Evolutionary conservation across 1,140 invertebrate species (phyloP), one percentile per base, ranked within the genome.

Genomic region (Apis florea): DNA sequence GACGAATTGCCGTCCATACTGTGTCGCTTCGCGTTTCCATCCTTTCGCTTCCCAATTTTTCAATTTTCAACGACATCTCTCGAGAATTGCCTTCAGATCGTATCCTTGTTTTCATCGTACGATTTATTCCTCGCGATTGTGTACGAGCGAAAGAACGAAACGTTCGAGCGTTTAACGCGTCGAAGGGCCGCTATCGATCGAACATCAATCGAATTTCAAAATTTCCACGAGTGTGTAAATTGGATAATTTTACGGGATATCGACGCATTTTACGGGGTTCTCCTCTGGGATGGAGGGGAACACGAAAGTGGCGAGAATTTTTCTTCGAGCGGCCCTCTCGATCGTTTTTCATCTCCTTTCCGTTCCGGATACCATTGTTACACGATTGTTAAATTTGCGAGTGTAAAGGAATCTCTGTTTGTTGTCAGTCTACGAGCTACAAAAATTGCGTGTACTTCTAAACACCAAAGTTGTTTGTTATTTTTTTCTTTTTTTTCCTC

Each of bases 391-490:
- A 86, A 78, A 70, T 79, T 78, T 81, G 76, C 56, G 76, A 79
- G 58, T 61, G 76, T 63, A 79, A 84, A 69, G 70, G 63, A 66
- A 79, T 76, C 74, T 64, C 61, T 70, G 70, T 70, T 82, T 70
- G 70, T 70, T 82, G 63, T 86, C 83, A 85, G 77, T 91, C 85
- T 90, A 88, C 83, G 70, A 88, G 72, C 90, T 90, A 90, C 84
- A 90, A 91, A 91, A 90, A 89, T 91, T 89, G 87, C 85, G 85
- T 84, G 87, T 40, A 88, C 87, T 85, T 85, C 84, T 91, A 91
- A 89, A 91, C 89, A 87, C 40, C 74, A 74, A 85, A 61, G 24
- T 61, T 61, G n/a, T 26, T 24, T 61, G 8, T 56, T 26, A 24
- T 56, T 8, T 87, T 59, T 74, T 70, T 74, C 47, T 47, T 19